Evolutionary conservation across 2,888 invertebrate genomes (phyloP).

Genomic region (Leucania comma): DNA sequence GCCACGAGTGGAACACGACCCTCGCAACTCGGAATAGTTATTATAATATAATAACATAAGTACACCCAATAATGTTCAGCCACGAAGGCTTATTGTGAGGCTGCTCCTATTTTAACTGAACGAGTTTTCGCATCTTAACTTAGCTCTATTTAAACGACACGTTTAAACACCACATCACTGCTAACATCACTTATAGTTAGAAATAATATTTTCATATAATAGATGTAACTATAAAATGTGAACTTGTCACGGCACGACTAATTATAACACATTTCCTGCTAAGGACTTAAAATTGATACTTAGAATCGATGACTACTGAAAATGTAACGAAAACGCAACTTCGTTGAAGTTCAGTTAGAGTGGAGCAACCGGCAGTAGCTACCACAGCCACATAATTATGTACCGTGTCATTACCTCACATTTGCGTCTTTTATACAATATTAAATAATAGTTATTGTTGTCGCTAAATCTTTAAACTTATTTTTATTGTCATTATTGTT

Average conservation of each 20-base stretch:
- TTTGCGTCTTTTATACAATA: conserved; percentile 83
- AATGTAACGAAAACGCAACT: conserved; percentile 41
- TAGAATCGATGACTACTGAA: conserved; percentile 20
- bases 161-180: conserved; percentile 73
- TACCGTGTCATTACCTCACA: conserved; percentile 88
- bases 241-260: conserved; percentile 58
- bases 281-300: conserved; percentile 29
- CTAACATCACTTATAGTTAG: conserved; percentile 69
- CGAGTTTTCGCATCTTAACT: conserved; percentile 56
- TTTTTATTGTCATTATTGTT: conserved; percentile 84
- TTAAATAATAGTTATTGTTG: conserved; percentile 85
- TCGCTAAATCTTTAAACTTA: conserved; percentile 85
- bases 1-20: conserved; percentile 75
- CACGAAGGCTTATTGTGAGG: conserved; percentile 77
- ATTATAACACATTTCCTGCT: conserved; percentile 45
- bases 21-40: conserved; percentile 78
- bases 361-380: conserved; percentile 74
- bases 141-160: conserved; percentile 57
- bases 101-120: conserved; percentile 84
- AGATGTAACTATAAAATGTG: conserved; percentile 55
- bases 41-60: conserved; percentile 74
- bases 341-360: conserved; percentile 77
- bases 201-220: conserved; percentile 54
- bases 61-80: conserved; percentile 69
- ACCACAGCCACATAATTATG: conserved; percentile 75